Percentiles rank a stretch among this genome's conserved stretches.
Conservation (phyloP, 2,888 invertebrate species). For the Drosophila maculinotata region DNA sequence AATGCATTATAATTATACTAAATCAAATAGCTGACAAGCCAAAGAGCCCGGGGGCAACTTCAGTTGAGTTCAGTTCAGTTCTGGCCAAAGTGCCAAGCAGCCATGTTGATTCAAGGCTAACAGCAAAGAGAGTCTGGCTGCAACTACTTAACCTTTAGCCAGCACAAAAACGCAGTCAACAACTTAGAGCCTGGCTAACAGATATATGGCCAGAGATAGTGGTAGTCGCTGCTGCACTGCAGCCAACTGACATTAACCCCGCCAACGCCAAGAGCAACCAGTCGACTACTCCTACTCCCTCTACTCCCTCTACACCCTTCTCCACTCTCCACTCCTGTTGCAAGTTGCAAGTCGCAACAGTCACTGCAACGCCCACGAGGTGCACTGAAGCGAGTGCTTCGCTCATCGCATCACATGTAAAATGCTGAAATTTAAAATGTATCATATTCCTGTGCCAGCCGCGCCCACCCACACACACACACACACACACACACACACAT, state of each 20-base stretch:
- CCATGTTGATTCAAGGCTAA: constrained; percentile 74
- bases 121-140: constrained; percentile 17
- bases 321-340: constrained; percentile 9
- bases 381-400: constrained; percentile 22
- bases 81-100: too few species aligned
- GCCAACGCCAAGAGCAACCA: constrained; percentile 18
- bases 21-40: constrained; percentile 25
- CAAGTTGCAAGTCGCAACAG: too few species aligned
- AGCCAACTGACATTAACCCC: constrained; percentile 65
- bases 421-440: constrained; percentile 68
- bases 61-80: too few species aligned
- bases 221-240: constrained; percentile 16
- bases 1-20: constrained; percentile 56
- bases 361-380: constrained; percentile 56
- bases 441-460: constrained; percentile 44
- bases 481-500: constrained; percentile 1
- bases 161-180: constrained; percentile 9
- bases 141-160: constrained; percentile 74
- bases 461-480: constrained; percentile 15
- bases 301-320: background rate
- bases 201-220: constrained; percentile 18
- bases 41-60: constrained; percentile 23
- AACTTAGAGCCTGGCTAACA: constrained; percentile 6
- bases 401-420: constrained; percentile 43
- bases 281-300: background rate